These are phyloP conservation scores for Mobula hypostoma DNA, from an alignment of 2,113 vertebrate species.

Conservation along the genomic window DNA sequence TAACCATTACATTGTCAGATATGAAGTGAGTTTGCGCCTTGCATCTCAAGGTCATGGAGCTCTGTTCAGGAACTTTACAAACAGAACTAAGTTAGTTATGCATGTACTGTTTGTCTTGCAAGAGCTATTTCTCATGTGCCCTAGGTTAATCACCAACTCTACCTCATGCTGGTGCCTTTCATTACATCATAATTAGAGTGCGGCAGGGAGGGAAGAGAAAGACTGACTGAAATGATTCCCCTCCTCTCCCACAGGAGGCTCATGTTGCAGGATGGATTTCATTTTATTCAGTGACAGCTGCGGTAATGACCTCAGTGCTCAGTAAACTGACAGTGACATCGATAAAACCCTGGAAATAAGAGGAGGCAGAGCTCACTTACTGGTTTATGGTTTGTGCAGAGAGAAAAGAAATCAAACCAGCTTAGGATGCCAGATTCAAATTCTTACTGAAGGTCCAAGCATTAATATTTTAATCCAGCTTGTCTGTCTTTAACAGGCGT, in stretches of 20 bases:
- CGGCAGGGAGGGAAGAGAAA: slow-evolving; percentile 59
- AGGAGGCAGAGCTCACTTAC: slow-evolving; percentile 44
- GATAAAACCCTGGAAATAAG: slow-evolving; percentile 53
- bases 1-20: slow-evolving; percentile 49
- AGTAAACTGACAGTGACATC: slow-evolving; percentile 58
- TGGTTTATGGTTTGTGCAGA: not conserved
- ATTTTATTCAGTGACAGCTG: slow-evolving; percentile 71
- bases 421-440: not conserved
- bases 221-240: slow-evolving; percentile 59
- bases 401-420: not conserved
- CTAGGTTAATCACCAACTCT: slow-evolving; percentile 80
- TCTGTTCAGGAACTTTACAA: slow-evolving; percentile 67
- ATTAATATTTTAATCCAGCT: slow-evolving; percentile 5
- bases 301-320: slow-evolving; percentile 62
- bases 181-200: slow-evolving; percentile 84
- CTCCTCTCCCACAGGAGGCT: slow-evolving; percentile 57
- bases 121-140: slow-evolving; percentile 75
- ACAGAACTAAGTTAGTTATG: slow-evolving; percentile 71
- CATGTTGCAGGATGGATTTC: slow-evolving; percentile 74
- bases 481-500: slow-evolving; percentile 16
- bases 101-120: slow-evolving; percentile 73
- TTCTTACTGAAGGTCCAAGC: not conserved
- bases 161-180: slow-evolving; percentile 72
- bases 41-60: slow-evolving; percentile 71
- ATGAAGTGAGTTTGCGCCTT: slow-evolving; percentile 73